Conservation (phyloP, 1,140 invertebrate species). For the Drosophila biarmipes region DNA sequence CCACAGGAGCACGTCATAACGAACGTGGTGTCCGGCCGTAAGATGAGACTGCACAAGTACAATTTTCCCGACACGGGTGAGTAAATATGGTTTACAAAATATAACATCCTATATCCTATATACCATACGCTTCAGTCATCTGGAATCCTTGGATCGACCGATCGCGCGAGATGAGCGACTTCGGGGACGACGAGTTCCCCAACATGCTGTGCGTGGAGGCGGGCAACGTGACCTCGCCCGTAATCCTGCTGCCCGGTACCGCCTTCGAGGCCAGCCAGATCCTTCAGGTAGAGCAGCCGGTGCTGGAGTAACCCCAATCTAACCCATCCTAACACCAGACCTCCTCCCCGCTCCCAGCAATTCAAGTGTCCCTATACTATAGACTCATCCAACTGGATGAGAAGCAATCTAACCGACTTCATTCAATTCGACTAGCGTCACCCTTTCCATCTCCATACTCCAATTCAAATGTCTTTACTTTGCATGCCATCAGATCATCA, state of each 20-base stretch:
- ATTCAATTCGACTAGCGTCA: not conserved
- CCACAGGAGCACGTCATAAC: conserved; percentile 96
- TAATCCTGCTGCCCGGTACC: conserved; percentile 93
- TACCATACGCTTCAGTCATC: conserved; percentile 86
- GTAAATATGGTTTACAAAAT: not conserved
- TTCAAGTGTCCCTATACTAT: conserved; percentile 47
- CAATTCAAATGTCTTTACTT: conserved; percentile 36
- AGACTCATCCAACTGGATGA: not conserved
- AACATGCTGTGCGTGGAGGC: conserved; percentile 98
- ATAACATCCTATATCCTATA: not conserved
- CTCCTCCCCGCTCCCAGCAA: conserved; percentile 43
- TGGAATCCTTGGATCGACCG: conserved; percentile 99
- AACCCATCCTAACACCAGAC: conserved; percentile 32
- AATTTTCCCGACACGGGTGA: conserved; percentile 95
- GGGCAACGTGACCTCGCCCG: conserved; percentile 93
- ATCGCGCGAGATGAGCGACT: conserved; percentile 95
- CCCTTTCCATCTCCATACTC: conserved; percentile 5
- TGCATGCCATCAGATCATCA: conserved; percentile 73
- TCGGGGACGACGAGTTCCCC: conserved; percentile 97
- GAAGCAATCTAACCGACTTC: not conserved
- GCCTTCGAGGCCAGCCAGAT: conserved; percentile 84
- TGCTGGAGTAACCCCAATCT: conserved; percentile 6
- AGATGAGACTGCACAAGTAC: conserved; percentile 96
- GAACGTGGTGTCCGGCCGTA: conserved; percentile 95
- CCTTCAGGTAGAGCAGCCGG: conserved; percentile 65